Conservation (phyloP, 1,140 invertebrate genomes). For the Caerostris darwini region DNA sequence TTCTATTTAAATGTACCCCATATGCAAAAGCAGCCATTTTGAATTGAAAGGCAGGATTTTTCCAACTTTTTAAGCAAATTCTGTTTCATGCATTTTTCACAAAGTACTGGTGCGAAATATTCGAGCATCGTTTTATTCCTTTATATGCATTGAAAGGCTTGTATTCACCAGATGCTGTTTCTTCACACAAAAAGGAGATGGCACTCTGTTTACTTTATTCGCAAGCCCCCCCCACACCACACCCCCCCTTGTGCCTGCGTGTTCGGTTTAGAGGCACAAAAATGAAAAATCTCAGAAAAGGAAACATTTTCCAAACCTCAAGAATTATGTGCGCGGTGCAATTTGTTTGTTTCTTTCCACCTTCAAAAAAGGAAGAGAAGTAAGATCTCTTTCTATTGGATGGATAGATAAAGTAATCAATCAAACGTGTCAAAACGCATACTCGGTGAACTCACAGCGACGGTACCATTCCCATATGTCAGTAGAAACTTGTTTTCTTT, state of each 20-base stretch:
- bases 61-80: background rate
- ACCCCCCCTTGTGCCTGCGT: no score
- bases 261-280: background rate
- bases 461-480: background rate
- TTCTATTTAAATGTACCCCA: background rate
- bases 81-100: background rate
- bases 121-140: background rate
- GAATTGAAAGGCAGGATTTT: background rate
- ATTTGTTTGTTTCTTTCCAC: background rate
- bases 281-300: background rate
- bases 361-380: background rate
- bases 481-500: background rate
- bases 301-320: constrained; percentile 18
- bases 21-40: background rate
- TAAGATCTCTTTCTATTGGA: background rate
- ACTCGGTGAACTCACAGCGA: background rate
- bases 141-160: background rate
- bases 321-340: background rate
- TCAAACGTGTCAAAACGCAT: constrained; percentile 32
- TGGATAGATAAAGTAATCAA: constrained; percentile 22
- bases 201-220: background rate
- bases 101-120: background rate
- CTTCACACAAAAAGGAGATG: background rate
- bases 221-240: no score
- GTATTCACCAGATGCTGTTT: background rate